Conservation (phyloP, 2,797 vertebrate genomes). For the Phylloscopus collybita region DNA sequence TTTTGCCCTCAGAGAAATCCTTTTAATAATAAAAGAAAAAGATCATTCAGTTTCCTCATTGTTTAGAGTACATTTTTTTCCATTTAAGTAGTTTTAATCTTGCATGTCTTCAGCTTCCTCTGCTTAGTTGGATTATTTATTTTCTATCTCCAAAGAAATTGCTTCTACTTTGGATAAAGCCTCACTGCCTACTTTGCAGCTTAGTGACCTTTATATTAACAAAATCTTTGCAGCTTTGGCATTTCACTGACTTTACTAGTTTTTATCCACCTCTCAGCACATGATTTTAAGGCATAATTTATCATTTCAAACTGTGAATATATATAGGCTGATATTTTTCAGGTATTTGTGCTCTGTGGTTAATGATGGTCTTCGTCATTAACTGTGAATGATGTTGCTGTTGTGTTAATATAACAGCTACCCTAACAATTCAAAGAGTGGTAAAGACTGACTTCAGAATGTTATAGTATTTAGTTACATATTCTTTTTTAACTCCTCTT, state of each 20-base stretch:
- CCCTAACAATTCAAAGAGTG: not conserved
- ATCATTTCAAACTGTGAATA: not conserved
- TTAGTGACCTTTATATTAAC: not conserved
- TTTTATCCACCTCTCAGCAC: not conserved
- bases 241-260: not conserved
- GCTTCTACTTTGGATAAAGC: not conserved
- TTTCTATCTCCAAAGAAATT: not conserved
- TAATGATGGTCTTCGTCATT: not conserved
- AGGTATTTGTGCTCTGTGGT: not conserved
- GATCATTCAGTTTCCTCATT: fast-evolving
- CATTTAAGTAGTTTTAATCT: not conserved
- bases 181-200: not conserved
- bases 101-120: not conserved
- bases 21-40: not conserved
- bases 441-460: not conserved
- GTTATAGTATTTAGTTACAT: not conserved
- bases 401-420: not conserved
- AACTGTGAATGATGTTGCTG: not conserved
- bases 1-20: not conserved
- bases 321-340: not conserved
- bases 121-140: not conserved
- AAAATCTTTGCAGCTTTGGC: not conserved
- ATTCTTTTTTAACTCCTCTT: not conserved
- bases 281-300: not conserved
- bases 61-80: not conserved